A percentile compares a stretch with the other conserved stretches of the same genome.
Evolutionary conservation across 2,888 invertebrate genomes (phyloP).

Genomic region (Gasteruption jaculator): DNA sequence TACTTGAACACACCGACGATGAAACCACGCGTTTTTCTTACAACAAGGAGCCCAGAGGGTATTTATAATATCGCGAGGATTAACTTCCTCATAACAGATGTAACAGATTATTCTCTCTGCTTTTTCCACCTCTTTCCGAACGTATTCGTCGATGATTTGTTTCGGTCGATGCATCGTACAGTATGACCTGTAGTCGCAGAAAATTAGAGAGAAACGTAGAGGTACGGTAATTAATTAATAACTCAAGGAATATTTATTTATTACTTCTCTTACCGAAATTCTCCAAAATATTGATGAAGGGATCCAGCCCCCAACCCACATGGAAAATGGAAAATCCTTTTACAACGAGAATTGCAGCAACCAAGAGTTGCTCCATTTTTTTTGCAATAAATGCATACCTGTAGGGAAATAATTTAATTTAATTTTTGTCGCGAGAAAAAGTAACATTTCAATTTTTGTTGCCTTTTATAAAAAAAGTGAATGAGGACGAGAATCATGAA

Average conservation of each 20-base stretch:
- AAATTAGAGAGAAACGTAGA: constrained; percentile 4
- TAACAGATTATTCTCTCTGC: constrained; percentile 54
- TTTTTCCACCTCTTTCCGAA: constrained; percentile 28
- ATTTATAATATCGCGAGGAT: constrained; percentile 47
- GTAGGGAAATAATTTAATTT: constrained; percentile 33
- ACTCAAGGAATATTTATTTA: constrained; percentile 44
- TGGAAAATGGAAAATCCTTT: constrained; percentile 67
- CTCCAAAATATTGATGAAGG: constrained; percentile 62
- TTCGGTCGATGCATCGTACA: constrained; percentile 61
- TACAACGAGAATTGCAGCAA: constrained; percentile 64
- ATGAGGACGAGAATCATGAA: constrained; percentile 1
- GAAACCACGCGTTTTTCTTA: constrained; percentile 70
- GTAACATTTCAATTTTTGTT: constrained; percentile 1
- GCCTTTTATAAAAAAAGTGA: constrained; percentile 1
- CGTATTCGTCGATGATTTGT: constrained; percentile 50
- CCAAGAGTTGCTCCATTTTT: constrained; percentile 67
- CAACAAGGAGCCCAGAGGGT: constrained; percentile 75
- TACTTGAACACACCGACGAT: constrained; percentile 68
- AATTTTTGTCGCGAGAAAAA: no score
- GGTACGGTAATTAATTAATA: constrained; percentile 5
- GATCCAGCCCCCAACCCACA: constrained; percentile 67
- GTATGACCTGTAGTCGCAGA: constrained; percentile 56
- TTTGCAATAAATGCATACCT: constrained; percentile 69
- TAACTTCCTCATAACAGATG: constrained; percentile 66
- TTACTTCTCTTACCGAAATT: constrained; percentile 55